Base-by-base conservation (phyloP, 2,888 invertebrate species). In the Parelbella ahira region DNA sequence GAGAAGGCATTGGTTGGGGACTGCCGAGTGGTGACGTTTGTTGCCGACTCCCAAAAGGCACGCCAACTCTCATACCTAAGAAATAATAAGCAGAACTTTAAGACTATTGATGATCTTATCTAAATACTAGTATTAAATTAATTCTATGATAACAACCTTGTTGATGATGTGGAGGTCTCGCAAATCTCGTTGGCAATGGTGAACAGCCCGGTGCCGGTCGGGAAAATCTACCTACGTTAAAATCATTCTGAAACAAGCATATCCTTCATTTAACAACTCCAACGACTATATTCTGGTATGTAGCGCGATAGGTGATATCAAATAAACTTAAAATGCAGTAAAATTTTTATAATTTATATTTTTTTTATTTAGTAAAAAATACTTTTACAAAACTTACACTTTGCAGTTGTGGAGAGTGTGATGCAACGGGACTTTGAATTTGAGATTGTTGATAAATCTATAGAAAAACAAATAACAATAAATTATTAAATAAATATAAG, bases 401-500 rank as follows among this genome's bases (percentile, higher is more conserved):
- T 64, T 88, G 88, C 47, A 88, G 54, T 48, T 88, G 88, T 1
- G 88, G 88, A 1, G 88, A 88, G 53, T 87, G 86, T 1, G 88
- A 83, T 2, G 87, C 62, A 2, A 80, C 87, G 1, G 88, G 88
- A 53, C 88, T 88, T 56, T 81, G 86, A 27, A 88, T 86, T 67
- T 86, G 87, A 42, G 83, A 80, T 55, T 88, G 88, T 51, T 87
- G 86, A 52, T 87, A 87, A 42, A 87, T 86, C 86, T 86, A 65
- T 7, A 60, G 73, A 37, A 13, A 33, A 39, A 37, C 24, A 18
- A n/a, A n/a, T n/a, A n/a, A n/a, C n/a, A n/a, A n/a, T n/a, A 8
- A 15, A 24, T 1, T 1, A 13, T 28, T 7, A 21, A 33, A 21
- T 7, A n/a, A n/a, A 2, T 11, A 1, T 20, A 1, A 20, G n/a